Base-by-base conservation (phyloP, 1,140 invertebrate genomes). In the Triops longicaudatus region DNA sequence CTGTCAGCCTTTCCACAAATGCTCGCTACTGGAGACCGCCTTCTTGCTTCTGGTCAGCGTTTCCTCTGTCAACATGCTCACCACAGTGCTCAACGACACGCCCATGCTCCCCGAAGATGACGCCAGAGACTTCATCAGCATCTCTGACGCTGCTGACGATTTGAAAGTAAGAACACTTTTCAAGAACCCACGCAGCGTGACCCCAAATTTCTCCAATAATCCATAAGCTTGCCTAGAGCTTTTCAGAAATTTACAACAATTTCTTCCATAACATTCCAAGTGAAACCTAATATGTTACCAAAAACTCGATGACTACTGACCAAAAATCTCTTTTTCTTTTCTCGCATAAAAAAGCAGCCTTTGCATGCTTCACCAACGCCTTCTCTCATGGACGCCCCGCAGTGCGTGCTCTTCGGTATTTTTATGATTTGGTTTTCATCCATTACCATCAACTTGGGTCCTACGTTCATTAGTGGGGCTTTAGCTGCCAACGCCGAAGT, bases 381-480 rank as follows among this genome's bases (percentile, higher is more conserved):
- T 63, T 63, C 37, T 74, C 85, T 93, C 72, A 90, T 92, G 89
- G 92, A 93, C 82, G 91, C 90, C 71, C 91, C 91, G 0, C 90
- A 94, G 87, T 97, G 94, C 84, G 92, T 96, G 7, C 87, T 95
- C 27, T 97, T 96, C 84, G 94, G 93, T 14, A 91, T 93, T 31
- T 93, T 93, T 84, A 96, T 96, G 90, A 95, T 95, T 81, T 96
- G 94, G 94, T 95, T 95, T 84, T 90, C 91, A 12, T 91, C 90
- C 76, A 91, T 96, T 81, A 94, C 94, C 11, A 93, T 96, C 82
- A 95, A 97, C 85, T 87, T 97, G 79, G 94, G 94, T 6, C 93
- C 94, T 2, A 96, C 94, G 5, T 95, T 97, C 84, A 85, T 95
- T 79, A 92, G 91, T 76, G 93, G 93, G 2, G 92, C 93, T 11